A percentile compares a stretch with the other conserved stretches of the same genome.
Conservation (phyloP, 2,113 vertebrate species). For the Seriola quinqueradiata region DNA sequence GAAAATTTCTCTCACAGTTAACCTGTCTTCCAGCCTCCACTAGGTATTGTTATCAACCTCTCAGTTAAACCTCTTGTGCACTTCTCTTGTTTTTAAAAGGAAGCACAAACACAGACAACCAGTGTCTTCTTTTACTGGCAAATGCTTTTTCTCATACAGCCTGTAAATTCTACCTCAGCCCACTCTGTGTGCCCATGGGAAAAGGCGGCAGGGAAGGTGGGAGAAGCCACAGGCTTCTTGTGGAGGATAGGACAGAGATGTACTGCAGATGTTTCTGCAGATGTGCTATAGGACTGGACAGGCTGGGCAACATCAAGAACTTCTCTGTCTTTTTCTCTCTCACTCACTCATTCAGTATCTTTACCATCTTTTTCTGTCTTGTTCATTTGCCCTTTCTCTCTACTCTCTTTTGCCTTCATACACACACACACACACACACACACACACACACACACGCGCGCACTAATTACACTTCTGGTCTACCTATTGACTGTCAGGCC, state of each 20-base stretch:
- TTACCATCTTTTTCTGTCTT: constrained; percentile 33
- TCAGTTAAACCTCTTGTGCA: not conserved
- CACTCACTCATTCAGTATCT: constrained; percentile 22
- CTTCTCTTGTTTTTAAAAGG: not conserved
- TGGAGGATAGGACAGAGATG: not conserved
- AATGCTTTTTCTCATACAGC: not conserved
- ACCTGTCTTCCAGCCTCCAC: not conserved
- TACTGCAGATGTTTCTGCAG: not conserved
- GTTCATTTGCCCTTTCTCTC: constrained; percentile 40
- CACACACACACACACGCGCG: constrained; percentile 18
- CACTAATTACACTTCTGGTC: constrained; percentile 64
- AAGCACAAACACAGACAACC: not conserved
- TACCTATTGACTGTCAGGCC: constrained; percentile 61
- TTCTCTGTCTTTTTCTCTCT: constrained; percentile 11
- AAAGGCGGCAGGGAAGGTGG: not conserved
- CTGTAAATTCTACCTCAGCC: not conserved
- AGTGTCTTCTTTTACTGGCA: not conserved
- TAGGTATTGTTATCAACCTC: not conserved
- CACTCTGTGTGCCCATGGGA: not conserved
- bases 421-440: constrained; percentile 30
- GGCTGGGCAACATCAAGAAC: not conserved
- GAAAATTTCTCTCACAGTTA: not conserved
- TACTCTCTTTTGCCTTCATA: constrained; percentile 16
- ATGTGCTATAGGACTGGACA: not conserved
- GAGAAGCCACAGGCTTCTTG: not conserved